Evolutionary conservation across 2,888 invertebrate species (phyloP).

Genomic region (Chaitophorus viminalis): DNA sequence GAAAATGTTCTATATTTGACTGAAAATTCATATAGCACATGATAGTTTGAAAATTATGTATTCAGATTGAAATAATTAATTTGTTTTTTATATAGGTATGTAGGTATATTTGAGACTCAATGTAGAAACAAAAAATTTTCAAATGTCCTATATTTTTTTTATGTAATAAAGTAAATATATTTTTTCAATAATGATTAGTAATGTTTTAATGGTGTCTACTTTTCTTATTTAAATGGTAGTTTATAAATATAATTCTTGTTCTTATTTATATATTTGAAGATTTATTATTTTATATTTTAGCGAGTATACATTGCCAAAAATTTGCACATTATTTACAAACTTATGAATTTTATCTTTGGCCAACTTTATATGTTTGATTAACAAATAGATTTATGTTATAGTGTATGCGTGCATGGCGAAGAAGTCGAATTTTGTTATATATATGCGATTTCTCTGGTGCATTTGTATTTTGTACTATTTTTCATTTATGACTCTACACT

Average conservation of each 20-base stretch:
- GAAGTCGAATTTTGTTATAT: constrained; percentile 36
- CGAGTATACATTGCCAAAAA: constrained; percentile 24
- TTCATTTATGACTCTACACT: neutral
- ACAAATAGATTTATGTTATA: neutral
- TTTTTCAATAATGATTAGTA: neutral
- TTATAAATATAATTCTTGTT: constrained; percentile 1
- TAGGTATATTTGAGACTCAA: neutral
- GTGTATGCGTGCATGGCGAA: neutral
- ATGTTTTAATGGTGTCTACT: neutral
- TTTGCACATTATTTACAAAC: constrained; percentile 20
- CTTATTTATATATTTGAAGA: constrained; percentile 10
- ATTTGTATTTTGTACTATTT: neutral
- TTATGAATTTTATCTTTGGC: constrained; percentile 18
- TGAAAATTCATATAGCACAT: neutral
- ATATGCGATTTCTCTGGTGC: neutral
- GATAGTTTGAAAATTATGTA: neutral
- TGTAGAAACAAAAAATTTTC: too few relatives aligned
- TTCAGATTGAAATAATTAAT: neutral
- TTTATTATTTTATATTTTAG: constrained; percentile 20
- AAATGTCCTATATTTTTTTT: neutral
- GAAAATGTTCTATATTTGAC: neutral
- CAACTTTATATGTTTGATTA: constrained; percentile 20
- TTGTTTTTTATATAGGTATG: neutral
- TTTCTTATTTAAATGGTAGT: neutral
- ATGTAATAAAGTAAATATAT: neutral